A percentile compares a stretch with the other conserved stretches of the same genome.
Conservation (phyloP, 2,797 vertebrate genomes). For the Perodicticus potto region DNA sequence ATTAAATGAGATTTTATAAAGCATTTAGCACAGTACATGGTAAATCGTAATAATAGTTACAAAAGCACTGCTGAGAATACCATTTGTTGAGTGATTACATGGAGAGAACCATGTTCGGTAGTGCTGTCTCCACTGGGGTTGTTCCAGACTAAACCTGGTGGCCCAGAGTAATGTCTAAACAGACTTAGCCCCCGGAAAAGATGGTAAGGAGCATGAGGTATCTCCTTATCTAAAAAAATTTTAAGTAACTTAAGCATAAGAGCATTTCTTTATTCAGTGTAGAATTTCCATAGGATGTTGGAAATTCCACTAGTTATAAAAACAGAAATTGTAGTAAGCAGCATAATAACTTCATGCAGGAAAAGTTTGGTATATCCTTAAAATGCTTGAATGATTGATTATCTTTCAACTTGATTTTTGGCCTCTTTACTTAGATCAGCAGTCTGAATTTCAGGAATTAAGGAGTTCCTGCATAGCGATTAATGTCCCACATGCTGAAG, state of each 20-base stretch:
- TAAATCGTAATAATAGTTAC: neutral
- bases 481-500: neutral
- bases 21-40: neutral
- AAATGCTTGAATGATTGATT: conserved; percentile 7
- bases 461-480: neutral
- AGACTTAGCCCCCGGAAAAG: neutral
- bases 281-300: neutral
- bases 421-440: neutral
- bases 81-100: neutral
- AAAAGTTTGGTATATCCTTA: conserved; percentile 40
- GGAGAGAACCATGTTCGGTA: neutral
- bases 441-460: conserved; percentile 53
- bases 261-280: neutral
- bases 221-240: neutral
- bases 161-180: neutral
- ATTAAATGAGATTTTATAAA: neutral
- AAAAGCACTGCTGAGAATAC: neutral
- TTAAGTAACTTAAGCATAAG: neutral
- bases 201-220: neutral
- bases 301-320: neutral
- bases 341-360: neutral
- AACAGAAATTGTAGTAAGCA: neutral
- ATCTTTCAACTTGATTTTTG: conserved; percentile 43
- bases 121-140: too few relatives aligned
- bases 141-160: neutral